Percentiles rank a stretch among this genome's conserved stretches.
Evolutionary conservation across 2,888 invertebrate genomes (phyloP).

Genomic region (Beris morrisii): DNA sequence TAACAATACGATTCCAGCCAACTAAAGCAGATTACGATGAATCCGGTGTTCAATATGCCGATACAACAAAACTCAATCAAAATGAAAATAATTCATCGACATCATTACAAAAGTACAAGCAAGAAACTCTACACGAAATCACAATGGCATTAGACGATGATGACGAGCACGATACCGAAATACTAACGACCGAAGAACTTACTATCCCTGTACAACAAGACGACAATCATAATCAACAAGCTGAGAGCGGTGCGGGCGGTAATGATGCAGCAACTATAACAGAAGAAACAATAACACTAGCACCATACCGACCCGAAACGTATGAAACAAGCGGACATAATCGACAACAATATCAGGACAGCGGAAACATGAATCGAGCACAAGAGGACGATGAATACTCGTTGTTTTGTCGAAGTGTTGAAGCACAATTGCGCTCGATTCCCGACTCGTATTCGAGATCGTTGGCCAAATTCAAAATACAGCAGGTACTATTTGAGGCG

Average conservation of each 20-base stretch:
- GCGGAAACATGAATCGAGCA: background rate
- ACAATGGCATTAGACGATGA: slow-evolving; percentile 34
- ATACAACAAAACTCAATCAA: too few species aligned
- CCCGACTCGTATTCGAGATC: slow-evolving; percentile 48
- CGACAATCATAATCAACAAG: background rate
- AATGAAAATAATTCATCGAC: too few species aligned
- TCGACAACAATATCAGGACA: background rate
- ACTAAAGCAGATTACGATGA: too few species aligned
- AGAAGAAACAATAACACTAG: slow-evolving; percentile 22
- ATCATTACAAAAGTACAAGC: slow-evolving; percentile 30
- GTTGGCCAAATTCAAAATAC: slow-evolving; percentile 50
- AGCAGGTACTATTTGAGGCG: slow-evolving; percentile 50
- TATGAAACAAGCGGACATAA: background rate
- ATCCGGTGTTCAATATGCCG: too few species aligned
- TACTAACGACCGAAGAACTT: background rate
- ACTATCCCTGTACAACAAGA: background rate
- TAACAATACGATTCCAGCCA: too few species aligned
- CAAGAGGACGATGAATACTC: slow-evolving; percentile 44
- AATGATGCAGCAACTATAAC: slow-evolving; percentile 2
- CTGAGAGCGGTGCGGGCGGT: too few species aligned
- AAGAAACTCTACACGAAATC: slow-evolving; percentile 36
- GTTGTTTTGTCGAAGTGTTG: slow-evolving; percentile 48
- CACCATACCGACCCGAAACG: slow-evolving; percentile 15
- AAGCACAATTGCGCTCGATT: slow-evolving; percentile 46
- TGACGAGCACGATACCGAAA: slow-evolving; percentile 5